Evolutionary conservation across 92 coral and sea anemone genomes (phyloP), one percentile per base, ranked within the genome.

Genomic region (Umimayanthus chanpuru): DNA sequence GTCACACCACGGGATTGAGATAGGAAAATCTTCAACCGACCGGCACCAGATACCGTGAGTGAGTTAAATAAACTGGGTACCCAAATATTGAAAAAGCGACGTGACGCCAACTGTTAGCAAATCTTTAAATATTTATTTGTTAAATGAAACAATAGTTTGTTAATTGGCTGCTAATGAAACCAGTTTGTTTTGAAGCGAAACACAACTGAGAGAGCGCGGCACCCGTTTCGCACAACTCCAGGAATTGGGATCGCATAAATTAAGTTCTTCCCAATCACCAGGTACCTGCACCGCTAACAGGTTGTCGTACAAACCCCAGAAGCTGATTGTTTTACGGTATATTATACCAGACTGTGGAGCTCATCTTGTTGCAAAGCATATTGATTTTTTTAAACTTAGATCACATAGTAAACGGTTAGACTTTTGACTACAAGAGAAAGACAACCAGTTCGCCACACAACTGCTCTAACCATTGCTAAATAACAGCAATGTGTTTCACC

Each of bases 71-170:
- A 47, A 78, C 50, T 6, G 32, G 21, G 39, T 39, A 36, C 6
- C 2, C 79, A 75, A 39, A 75, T 75, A 75, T 75, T 75, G 79
- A 75, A 75, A 23, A 61, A 61, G 23, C 50, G 39, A 79, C 82
- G 82, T 28, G 68, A 79, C 82, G 82, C 67, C 47, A 79, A 29
- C 38, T 44, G 65, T 53, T 26, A 44, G 39, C 67, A 55, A 20
- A 53, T 79, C 82, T 79, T 79, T 50, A 79, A 79, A 79, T 79
- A 79, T 79, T 79, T 79, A 79, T 79, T 79, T 30, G 82, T 28
- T 12, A 49, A 78, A 78, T 78, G 64, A 66, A 78, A 78, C 29
- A 78, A 78, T 78, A 29, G 82, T 53, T 43, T 47, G 18, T 49
- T 78, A 79, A 79, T 79, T 55, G 68, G 40, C 61, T 30, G 10